These are phyloP conservation scores for Calyptomena viridis DNA, from an alignment of 2,113 vertebrate species.

Conservation along the genomic window DNA sequence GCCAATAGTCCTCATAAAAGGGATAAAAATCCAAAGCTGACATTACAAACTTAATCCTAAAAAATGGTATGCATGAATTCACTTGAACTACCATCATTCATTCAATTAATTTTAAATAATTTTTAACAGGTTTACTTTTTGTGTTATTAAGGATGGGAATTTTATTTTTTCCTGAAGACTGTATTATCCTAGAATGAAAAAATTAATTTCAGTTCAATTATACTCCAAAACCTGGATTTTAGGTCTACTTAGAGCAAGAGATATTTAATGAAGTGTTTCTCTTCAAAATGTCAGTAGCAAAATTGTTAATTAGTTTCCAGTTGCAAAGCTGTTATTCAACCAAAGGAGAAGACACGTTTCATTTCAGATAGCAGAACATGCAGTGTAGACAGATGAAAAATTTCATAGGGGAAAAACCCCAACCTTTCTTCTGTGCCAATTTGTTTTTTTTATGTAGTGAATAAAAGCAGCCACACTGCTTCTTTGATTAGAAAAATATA, in stretches of 20 bases:
- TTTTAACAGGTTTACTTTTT: not conserved
- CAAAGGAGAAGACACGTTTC: not conserved
- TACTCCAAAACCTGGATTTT: not conserved
- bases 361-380: not conserved
- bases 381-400: not conserved
- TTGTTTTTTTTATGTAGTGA: not conserved
- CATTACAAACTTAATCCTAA: not conserved
- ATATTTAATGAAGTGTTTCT: not conserved
- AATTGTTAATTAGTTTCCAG: not conserved
- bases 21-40: not conserved
- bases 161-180: not conserved
- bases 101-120: not conserved
- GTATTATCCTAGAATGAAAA: not conserved
- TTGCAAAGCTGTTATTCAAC: not conserved
- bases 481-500: not conserved
- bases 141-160: not conserved
- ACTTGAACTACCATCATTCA: not conserved
- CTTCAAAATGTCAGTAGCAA: not conserved
- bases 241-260: not conserved
- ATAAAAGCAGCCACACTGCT: not conserved
- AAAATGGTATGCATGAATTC: not conserved
- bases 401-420: not conserved
- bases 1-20: not conserved
- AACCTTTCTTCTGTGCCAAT: accelerated
- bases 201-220: not conserved